These are phyloP conservation scores for Myotis yumanensis DNA, from an alignment of 2,113 vertebrate genomes.

Conservation along the genomic window DNA sequence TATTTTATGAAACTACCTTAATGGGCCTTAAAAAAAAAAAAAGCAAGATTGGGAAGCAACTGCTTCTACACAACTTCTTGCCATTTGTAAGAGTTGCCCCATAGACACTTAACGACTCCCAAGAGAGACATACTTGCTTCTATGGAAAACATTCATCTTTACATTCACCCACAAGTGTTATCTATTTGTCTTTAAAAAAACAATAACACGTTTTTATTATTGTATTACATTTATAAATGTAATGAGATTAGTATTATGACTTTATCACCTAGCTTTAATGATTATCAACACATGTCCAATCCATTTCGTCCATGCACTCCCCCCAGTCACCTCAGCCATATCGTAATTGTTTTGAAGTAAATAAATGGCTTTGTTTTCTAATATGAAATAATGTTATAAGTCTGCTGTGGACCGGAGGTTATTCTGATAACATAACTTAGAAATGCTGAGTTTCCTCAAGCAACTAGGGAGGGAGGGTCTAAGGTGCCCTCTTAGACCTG, in stretches of 20 bases:
- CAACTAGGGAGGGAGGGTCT: background rate
- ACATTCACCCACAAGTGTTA: background rate
- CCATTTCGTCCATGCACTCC: background rate
- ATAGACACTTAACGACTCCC: background rate
- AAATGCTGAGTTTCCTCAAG: background rate
- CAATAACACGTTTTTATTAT: background rate
- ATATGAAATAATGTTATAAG: background rate
- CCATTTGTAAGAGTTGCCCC: background rate
- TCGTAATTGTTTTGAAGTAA: background rate
- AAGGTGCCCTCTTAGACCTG: background rate
- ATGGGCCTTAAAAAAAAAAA: background rate
- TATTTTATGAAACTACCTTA: background rate
- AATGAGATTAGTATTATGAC: background rate
- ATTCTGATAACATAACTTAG: background rate
- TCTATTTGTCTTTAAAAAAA: background rate
- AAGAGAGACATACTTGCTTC: background rate
- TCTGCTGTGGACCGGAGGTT: background rate
- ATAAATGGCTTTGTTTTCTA: background rate
- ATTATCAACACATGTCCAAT: background rate
- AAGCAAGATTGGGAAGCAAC: background rate
- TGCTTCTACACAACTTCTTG: background rate
- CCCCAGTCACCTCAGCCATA: accelerated
- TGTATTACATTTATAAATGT: background rate
- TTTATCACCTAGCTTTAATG: background rate
- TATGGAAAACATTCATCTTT: background rate